A percentile compares a stretch with the other conserved stretches of the same genome.
These are phyloP conservation scores for Hydrochoerus hydrochaeris DNA, from an alignment of 2,113 vertebrate genomes.

Conservation along the genomic window DNA sequence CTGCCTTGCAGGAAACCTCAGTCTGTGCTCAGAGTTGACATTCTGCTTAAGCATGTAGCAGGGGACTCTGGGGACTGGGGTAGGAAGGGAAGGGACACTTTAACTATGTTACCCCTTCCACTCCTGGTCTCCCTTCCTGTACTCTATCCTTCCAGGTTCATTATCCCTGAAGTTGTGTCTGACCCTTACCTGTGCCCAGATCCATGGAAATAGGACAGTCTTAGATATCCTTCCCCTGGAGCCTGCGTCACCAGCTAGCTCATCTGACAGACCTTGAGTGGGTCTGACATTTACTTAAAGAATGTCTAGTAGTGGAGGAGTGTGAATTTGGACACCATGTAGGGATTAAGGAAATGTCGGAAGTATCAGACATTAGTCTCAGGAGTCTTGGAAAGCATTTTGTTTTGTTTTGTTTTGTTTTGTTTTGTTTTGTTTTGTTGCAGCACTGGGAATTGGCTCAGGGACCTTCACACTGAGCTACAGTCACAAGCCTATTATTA, in stretches of 20 bases:
- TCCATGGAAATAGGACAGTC: not conserved
- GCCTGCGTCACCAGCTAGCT: not conserved
- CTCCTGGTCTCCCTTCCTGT: not conserved
- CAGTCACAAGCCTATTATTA: no score
- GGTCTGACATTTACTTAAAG: not conserved
- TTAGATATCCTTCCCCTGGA: not conserved
- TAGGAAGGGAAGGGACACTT: not conserved
- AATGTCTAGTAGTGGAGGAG: not conserved
- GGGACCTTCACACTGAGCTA: not conserved
- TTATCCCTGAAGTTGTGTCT: not conserved
- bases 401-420: not conserved
- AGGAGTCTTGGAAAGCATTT: constrained; percentile 40
- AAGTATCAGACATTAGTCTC: not conserved
- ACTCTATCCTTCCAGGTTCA: not conserved
- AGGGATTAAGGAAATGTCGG: not conserved
- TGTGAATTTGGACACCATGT: not conserved
- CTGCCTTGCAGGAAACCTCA: not conserved
- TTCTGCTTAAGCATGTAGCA: not conserved
- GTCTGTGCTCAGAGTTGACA: not conserved
- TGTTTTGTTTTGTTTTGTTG: not conserved
- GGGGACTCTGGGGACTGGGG: not conserved
- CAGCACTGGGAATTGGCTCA: not conserved
- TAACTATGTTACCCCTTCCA: not conserved
- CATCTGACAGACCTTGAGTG: not conserved
- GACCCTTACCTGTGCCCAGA: not conserved